Evolutionary conservation across 1,140 invertebrate genomes (phyloP), one percentile per base, ranked within the genome.

Genomic region (Listronotus bonariensis): DNA sequence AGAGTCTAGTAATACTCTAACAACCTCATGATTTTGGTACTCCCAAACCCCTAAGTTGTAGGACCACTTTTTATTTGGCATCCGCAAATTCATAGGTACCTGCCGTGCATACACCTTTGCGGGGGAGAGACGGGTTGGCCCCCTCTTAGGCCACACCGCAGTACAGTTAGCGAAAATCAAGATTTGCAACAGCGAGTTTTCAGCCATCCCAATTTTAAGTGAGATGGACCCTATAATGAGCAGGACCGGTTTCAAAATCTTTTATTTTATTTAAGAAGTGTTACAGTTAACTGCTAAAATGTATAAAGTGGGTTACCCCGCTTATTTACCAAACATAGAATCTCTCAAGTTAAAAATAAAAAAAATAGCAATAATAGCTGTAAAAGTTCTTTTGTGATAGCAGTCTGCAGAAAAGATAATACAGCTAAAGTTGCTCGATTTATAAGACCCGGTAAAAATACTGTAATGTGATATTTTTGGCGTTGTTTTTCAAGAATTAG

Each of bases 1-100:
- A 76, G 76, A 74, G 76, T 77, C 77, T 78, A 78, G 77, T 73
- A 78, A 78, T 77, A 78, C 77, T 78, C 77, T 78, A 78, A 78
- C 76, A 70, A 73, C 74, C 73, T 73, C 76, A 76, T 74, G 68
- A 72, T 76, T 73, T 71, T 70, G 72, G 69, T 75, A 75, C 69
- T 74, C 74, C 76, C 74, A 71, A 75, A 73, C 70, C 74, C 77
- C 72, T 74, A 76, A 77, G 69, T 77, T 75, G 76, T 74, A 77
- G 77, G 76, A 78, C 77, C 76, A 75, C 77, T 78, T 78, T 78
- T 78, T 78, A 77, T 78, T 77, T 72, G 74, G 70, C 64, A 65
- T 54, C 72, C 75, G 77, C 74, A 77, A 76, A 78, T 76, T 78
- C 77, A 77, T 78, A 78, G 77, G 74, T 76, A 76, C 76, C 75